These are phyloP conservation scores for Larimichthys polyactis DNA, from an alignment of 2,113 vertebrate species.

Conservation along the genomic window DNA sequence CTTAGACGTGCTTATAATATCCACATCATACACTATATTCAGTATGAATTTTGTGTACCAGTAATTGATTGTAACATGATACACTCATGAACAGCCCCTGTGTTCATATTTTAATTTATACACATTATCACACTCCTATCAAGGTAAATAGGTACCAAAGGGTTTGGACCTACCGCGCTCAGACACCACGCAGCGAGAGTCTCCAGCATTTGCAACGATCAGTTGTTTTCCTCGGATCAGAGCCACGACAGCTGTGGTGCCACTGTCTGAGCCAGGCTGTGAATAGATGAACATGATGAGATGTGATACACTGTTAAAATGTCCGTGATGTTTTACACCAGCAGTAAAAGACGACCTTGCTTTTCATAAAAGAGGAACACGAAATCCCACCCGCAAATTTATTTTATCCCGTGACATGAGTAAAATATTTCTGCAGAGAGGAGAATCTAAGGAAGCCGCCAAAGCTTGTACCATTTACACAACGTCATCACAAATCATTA, in stretches of 20 bases:
- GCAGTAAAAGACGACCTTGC: neutral
- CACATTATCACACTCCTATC: neutral
- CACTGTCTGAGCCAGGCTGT: slow-evolving; percentile 97
- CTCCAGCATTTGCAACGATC: slow-evolving; percentile 97
- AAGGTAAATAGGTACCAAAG: neutral
- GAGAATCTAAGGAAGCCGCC: neutral
- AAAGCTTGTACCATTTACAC: neutral
- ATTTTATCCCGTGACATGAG: neutral
- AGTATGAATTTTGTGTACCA: neutral
- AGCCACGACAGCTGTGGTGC: slow-evolving; percentile 96
- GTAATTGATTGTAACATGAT: neutral
- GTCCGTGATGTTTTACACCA: neutral
- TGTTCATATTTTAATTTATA: neutral
- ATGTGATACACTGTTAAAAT: neutral
- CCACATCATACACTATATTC: neutral
- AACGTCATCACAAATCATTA: slow-evolving; percentile 16
- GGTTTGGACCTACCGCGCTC: slow-evolving; percentile 80
- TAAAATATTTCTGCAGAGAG: neutral
- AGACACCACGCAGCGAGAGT: slow-evolving; percentile 97
- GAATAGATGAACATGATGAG: neutral
- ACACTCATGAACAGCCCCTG: no score
- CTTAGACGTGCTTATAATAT: neutral
- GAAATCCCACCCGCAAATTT: neutral
- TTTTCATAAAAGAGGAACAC: neutral
- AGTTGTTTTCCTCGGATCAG: slow-evolving; percentile 96